These are phyloP conservation scores for Cataglyphis albicans DNA, from an alignment of 2,888 invertebrate species.

Conservation along the genomic window DNA sequence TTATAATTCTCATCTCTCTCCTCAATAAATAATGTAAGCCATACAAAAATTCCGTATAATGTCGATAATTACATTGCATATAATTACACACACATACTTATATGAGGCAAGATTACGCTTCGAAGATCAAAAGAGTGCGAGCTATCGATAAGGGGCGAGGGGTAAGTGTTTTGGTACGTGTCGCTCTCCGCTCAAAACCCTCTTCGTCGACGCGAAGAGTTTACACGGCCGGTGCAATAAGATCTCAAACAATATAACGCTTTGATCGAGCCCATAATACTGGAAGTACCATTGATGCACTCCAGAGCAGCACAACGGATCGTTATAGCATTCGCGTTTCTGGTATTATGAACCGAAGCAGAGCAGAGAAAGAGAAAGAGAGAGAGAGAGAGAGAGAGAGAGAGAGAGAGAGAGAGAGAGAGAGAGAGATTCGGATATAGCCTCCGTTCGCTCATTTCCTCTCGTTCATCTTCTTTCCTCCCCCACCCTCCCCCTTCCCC, in stretches of 20 bases:
- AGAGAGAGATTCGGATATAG: conserved; percentile 37
- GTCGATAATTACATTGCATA: conserved; percentile 8
- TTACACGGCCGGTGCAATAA: conserved; percentile 48
- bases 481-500: conserved; percentile 32
- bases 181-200: conserved; percentile 35
- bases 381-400: neutral
- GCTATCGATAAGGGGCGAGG: conserved; percentile 44
- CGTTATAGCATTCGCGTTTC: conserved; percentile 64
- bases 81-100: neutral
- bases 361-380: too few relatives aligned
- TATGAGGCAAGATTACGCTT: conserved; percentile 7
- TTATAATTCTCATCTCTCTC: neutral
- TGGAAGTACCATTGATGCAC: conserved; percentile 57
- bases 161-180: conserved; percentile 48
- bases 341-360: conserved; percentile 46
- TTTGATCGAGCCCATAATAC: conserved; percentile 42
- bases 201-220: conserved; percentile 29
- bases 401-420: neutral
- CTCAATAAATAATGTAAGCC: neutral
- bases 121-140: conserved; percentile 37
- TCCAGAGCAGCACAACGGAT: conserved; percentile 54
- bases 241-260: conserved; percentile 55
- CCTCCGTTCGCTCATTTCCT: conserved; percentile 56
- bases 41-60: neutral
- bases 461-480: conserved; percentile 52